Evolutionary conservation across 30 jellyfish, hydroid and myxozoan species (phyloP), one percentile per base, ranked within the genome.

Genomic region (Chrysaora quinquecirrha): DNA sequence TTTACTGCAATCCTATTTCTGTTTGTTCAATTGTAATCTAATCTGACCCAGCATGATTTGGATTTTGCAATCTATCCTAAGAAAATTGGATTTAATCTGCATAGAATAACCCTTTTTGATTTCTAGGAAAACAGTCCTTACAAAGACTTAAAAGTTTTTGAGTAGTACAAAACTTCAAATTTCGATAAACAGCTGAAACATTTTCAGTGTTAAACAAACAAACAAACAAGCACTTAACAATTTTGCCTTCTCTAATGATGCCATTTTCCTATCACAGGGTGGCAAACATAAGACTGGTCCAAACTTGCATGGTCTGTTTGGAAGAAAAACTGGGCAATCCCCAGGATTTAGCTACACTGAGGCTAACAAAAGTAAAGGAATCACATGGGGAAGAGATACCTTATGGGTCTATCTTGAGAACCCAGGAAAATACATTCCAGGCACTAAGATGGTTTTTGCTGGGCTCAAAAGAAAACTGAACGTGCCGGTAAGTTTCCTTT

Each of bases 261-360:
- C 22, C 14, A 9, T 1, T 27, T 38, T 66, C 18, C 35, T 31
- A 43, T 66, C 19, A 18, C 35, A 80, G 90, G 97, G 97, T 87
- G 99, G 97, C 11, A 84, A 89, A 68, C 97, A 94, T 65, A 94
- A 94, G 72, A 89, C 97, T 32, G 99, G 99, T 18, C 99, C 99
- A 19, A 94, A 94, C 65, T 77, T 94, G 32, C 60, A 82, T 84
- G 97, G 97, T 33, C 69, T 94, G 4, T 23, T 94, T 64, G 97
- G 96, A 3, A 54, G 97, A 21, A 83, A 82, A 67, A 87, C 99
- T 27, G 99, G 99, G 30, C 97, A 94, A 67, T 90, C 93, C 21
- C 64, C 91, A 3, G 97, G 97, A 9, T 94, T 80, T 62, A 34
- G 82, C 18, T 94, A 94, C 70, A 87, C 99, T 27, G 96, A 88